Conservation (phyloP, 64 coral and sea anemone genomes). For the Catalaphyllia jardinei region DNA sequence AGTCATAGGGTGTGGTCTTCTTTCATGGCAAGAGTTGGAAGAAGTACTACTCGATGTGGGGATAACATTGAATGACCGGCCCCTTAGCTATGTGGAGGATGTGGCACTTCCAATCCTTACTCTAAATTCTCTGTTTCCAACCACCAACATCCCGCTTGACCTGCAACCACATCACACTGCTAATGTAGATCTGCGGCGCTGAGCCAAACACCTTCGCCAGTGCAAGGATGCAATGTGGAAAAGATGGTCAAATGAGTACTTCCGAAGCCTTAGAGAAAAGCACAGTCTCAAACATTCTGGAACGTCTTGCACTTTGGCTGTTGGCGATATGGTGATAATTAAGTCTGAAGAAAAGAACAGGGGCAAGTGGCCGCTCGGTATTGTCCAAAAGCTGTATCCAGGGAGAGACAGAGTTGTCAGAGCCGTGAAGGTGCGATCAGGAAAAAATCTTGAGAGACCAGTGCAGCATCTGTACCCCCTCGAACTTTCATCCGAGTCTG, state of each 20-base stretch:
- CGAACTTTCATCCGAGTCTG: constrained; percentile 8
- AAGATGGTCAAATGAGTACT: constrained; percentile 38
- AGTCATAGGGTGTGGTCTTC: neutral
- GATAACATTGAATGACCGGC: neutral
- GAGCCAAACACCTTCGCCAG: constrained; percentile 19
- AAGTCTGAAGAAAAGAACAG: constrained; percentile 7
- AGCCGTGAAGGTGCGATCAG: constrained; percentile 29
- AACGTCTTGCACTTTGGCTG: neutral
- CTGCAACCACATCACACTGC: neutral
- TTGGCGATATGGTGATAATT: constrained; percentile 16
- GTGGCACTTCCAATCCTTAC: constrained; percentile 35
- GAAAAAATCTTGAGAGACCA: neutral
- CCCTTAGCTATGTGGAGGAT: constrained; percentile 2
- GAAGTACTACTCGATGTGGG: neutral
- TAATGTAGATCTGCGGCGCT: constrained; percentile 15
- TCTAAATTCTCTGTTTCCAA: constrained; percentile 31
- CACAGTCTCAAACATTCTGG: constrained; percentile 29
- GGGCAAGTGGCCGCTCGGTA: neutral
- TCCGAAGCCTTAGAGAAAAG: constrained; percentile 10
- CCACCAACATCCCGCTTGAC: constrained; percentile 36
- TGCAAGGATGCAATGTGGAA: constrained; percentile 45
- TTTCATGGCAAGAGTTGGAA: neutral
- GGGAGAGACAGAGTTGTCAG: constrained; percentile 17
- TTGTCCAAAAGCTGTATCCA: neutral
- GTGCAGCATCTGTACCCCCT: constrained; percentile 7